phyloP scores from a whole-genome alignment of 1,140 invertebrate genomes.

The Caligus rogercresseyi region DNA sequence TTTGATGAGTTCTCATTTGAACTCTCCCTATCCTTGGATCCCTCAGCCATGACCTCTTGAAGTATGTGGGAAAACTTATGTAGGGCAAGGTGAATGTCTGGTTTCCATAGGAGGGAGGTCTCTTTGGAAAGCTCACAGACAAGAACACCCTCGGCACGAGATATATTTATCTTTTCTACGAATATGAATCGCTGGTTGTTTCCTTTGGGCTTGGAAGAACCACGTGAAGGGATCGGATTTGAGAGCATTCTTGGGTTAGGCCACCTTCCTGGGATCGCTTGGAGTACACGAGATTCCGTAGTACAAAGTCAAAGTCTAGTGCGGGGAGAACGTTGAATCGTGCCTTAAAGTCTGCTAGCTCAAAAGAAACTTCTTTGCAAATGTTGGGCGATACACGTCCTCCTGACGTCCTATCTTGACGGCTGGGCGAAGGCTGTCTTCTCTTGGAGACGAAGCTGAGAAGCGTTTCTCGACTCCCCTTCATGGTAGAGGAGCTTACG shows the following conservation, averaged over 20 bases:
- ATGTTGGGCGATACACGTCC: background rate
- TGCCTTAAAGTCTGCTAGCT: background rate
- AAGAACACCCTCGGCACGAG: background rate
- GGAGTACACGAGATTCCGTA: background rate
- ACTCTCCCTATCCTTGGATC: background rate
- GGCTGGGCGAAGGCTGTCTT: background rate
- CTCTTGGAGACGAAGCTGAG: background rate
- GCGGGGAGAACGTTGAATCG: background rate
- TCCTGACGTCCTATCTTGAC: too few relatives aligned
- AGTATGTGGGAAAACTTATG: background rate
- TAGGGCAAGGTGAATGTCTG: background rate
- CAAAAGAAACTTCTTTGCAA: background rate
- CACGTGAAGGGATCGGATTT: background rate
- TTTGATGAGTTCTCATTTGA: background rate
- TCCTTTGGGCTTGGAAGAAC: background rate
- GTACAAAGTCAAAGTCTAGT: background rate
- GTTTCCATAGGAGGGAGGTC: background rate
- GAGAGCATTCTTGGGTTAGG: background rate
- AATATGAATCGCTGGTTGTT: background rate
- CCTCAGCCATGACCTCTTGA: background rate
- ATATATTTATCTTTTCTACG: background rate
- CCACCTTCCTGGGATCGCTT: background rate
- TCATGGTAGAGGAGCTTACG: background rate
- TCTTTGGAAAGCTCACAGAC: background rate
- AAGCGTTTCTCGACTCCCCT: background rate